phyloP scores from a whole-genome alignment of 2,888 invertebrate genomes.

The Pseudanteris insignis region DNA sequence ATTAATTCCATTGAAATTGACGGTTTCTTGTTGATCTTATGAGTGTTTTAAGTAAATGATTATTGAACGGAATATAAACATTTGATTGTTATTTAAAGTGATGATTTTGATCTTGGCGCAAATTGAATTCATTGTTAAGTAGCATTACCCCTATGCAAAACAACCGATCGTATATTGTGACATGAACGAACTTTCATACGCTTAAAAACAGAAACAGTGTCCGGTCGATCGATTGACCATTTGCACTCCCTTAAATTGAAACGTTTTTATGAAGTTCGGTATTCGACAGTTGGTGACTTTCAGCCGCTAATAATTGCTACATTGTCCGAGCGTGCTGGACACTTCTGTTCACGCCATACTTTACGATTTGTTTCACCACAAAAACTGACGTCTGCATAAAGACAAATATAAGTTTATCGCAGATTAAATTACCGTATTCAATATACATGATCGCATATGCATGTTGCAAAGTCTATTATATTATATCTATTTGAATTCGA shows the following conservation, averaged over 20 bases:
- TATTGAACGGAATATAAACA: background rate
- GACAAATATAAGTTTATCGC: constrained; percentile 63
- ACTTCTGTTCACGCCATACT: constrained; percentile 48
- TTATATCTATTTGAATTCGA: constrained; percentile 2
- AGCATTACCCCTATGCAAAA: constrained; percentile 47
- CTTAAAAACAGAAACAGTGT: constrained; percentile 51
- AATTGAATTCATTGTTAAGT: constrained; percentile 20
- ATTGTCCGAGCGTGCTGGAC: constrained; percentile 57
- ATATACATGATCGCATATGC: constrained; percentile 17
- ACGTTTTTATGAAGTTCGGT: constrained; percentile 50
- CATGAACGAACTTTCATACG: constrained; percentile 44
- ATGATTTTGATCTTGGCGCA: background rate
- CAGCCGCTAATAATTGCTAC: constrained; percentile 63
- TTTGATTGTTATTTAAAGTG: background rate
- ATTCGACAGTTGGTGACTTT: constrained; percentile 60
- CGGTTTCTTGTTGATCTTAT: background rate
- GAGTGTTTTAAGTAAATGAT: background rate
- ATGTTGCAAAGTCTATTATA: constrained; percentile 12
- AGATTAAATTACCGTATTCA: constrained; percentile 55
- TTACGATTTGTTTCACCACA: constrained; percentile 63
- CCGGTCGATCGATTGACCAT: constrained; percentile 48
- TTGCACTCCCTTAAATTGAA: constrained; percentile 52
- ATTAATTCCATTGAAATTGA: background rate
- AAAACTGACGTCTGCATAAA: constrained; percentile 53
- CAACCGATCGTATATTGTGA: constrained; percentile 58